These are phyloP conservation scores for Ostrea edulis DNA, from an alignment of 1,140 invertebrate genomes.

Conservation along the genomic window DNA sequence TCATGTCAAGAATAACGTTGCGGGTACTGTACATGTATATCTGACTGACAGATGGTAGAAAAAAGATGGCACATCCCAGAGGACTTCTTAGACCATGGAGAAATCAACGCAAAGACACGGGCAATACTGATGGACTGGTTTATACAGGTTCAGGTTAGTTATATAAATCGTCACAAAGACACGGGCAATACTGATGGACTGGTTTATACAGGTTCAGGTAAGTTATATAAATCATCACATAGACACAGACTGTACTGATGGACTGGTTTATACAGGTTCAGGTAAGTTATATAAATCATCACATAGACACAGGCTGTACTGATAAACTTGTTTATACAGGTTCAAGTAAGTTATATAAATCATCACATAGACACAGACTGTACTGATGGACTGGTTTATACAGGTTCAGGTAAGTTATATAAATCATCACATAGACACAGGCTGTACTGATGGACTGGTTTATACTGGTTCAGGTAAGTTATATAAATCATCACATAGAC, in stretches of 20 bases:
- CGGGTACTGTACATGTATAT: too few species aligned
- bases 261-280: not conserved
- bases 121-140: constrained; percentile 76
- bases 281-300: constrained; percentile 60
- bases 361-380: too few species aligned
- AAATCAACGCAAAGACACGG: constrained; percentile 70
- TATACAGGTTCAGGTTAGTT: constrained; percentile 74
- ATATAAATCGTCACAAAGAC: too few species aligned
- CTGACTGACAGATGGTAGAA: constrained; percentile 57
- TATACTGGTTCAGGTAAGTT: not conserved
- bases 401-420: too few species aligned
- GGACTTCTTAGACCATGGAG: constrained; percentile 59
- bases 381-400: too few species aligned
- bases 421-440: constrained; percentile 70
- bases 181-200: not conserved
- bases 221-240: constrained; percentile 62
- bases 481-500: constrained; percentile 68
- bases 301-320: constrained; percentile 71
- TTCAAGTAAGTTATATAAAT: constrained; percentile 63
- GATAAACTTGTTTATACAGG: constrained; percentile 77
- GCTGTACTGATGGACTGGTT: constrained; percentile 6
- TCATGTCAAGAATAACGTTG: too few species aligned
- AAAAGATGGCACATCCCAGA: constrained; percentile 50
- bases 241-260: constrained; percentile 63
- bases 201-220: not conserved